Base-by-base conservation (phyloP, 2,888 invertebrate species). In the Nemotelus nigrinus region DNA sequence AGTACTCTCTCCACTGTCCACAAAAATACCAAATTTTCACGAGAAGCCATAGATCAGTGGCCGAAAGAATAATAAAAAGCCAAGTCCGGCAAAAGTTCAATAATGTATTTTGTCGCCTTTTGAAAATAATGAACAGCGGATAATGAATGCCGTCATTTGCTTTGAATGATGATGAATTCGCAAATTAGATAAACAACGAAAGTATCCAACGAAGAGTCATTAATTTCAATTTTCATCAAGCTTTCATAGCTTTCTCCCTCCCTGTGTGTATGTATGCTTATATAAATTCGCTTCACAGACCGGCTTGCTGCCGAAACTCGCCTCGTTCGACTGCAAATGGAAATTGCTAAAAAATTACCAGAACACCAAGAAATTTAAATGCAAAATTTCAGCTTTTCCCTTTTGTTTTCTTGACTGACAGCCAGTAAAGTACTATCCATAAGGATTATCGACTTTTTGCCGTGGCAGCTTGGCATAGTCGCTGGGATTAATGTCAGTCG, bases 171-270 rank as follows among this genome's bases (percentile, higher is more conserved):
- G 70, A 70, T 70, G 70, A 70, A 70, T 70, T 70, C 55, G 43
- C 70, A 70, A 70, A 70, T 70, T 70, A 70, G 70, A 50, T 70
- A 70, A 70, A 70, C 70, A 70, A 55, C 47, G 70, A 41, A 63
- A 25, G 44, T 63, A 41, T 48, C 47, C 3, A 60, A 60, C 74
- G 50, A 50, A 63, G 63, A 74, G 60, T 74, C 74, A 74, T 74
- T 74, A 74, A 74, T 74, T 74, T 74, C 57, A 74, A 74, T 74
- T 74, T 74, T 74, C 74, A 74, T 74, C 74, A 55, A 55, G 55
- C 70, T 70, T 55, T 70, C 70, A 70, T 70, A 53, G 53, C 43
- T 70, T 3, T 5, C 70, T 7, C 6, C 53, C 10, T 53, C 10
- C 53, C 25, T 25, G 25, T 25, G 25, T 25, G 25, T 25, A 25